These are phyloP conservation scores for Drosophila takahashii DNA, from an alignment of 1,140 invertebrate species.

Conservation along the genomic window DNA sequence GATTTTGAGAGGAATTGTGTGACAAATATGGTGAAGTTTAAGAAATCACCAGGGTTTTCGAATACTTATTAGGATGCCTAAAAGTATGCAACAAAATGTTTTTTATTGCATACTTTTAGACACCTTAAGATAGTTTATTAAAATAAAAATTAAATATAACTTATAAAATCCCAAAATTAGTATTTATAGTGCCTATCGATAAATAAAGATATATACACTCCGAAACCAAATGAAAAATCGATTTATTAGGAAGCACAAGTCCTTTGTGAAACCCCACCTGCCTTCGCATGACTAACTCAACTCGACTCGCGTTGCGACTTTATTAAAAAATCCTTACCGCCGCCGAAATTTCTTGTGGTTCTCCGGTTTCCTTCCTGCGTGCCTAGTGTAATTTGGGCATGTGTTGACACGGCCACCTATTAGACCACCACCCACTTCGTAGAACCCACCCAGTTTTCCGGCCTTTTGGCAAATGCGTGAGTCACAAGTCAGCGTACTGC, in stretches of 20 bases:
- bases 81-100: no score
- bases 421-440: neutral
- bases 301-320: slow-evolving; percentile 17
- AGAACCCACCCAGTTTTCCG: slow-evolving; percentile 11
- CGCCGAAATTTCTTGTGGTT: slow-evolving; percentile 20
- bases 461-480: slow-evolving; percentile 46
- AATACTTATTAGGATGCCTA: neutral
- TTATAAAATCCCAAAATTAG: no score
- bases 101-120: no score
- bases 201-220: neutral
- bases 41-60: no score
- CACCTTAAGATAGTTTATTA: no score
- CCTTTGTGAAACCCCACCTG: neutral
- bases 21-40: no score
- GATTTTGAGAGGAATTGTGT: no score
- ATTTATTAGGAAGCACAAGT: slow-evolving; percentile 9
- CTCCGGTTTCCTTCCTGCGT: slow-evolving; percentile 34
- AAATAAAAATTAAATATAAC: no score
- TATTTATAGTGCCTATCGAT: neutral
- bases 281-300: slow-evolving; percentile 34
- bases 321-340: slow-evolving; percentile 38
- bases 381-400: slow-evolving; percentile 70
- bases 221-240: slow-evolving; percentile 13
- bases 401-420: slow-evolving; percentile 67
- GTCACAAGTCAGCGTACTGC: slow-evolving; percentile 52